phyloP scores from a whole-genome alignment of 2,888 invertebrate genomes.

The Epinotia ramella region DNA sequence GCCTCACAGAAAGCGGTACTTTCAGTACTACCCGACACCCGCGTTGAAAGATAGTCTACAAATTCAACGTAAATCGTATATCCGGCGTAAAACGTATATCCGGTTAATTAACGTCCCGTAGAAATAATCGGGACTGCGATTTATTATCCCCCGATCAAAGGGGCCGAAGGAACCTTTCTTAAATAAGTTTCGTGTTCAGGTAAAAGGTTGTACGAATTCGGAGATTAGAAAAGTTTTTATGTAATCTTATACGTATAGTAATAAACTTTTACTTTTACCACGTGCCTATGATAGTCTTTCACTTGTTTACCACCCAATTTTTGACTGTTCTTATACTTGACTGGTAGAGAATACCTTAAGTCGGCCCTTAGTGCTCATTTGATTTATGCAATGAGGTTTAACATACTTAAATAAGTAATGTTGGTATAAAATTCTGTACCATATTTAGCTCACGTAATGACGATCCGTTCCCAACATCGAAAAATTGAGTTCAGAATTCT shows the following conservation, averaged over 20 bases:
- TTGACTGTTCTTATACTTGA: too few species aligned
- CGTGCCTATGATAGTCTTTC: too few species aligned
- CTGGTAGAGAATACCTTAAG: too few species aligned
- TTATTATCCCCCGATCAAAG: slow-evolving; percentile 31
- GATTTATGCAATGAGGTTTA: too few species aligned
- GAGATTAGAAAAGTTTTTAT: slow-evolving; percentile 2
- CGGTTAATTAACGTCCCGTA: slow-evolving; percentile 26
- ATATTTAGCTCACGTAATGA: slow-evolving; percentile 9
- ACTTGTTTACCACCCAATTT: too few species aligned
- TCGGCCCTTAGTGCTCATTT: too few species aligned
- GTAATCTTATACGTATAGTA: too few species aligned
- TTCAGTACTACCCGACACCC: too few species aligned
- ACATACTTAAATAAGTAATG: too few species aligned
- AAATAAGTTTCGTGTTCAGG: slow-evolving; percentile 25
- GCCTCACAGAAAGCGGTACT: too few species aligned
- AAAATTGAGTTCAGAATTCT: slow-evolving; percentile 29
- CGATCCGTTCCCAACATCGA: slow-evolving; percentile 3
- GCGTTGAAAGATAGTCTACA: background rate
- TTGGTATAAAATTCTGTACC: background rate
- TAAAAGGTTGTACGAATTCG: slow-evolving; percentile 19
- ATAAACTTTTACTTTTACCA: too few species aligned
- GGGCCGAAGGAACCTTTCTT: slow-evolving; percentile 13
- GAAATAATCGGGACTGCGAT: slow-evolving; percentile 33
- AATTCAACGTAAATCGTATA: slow-evolving; percentile 27
- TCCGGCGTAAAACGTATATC: slow-evolving; percentile 14